A percentile compares a stretch with the other conserved stretches of the same genome.
Conservation (phyloP, 2,797 vertebrate species). For the Cynodonichthys magdalenae region DNA sequence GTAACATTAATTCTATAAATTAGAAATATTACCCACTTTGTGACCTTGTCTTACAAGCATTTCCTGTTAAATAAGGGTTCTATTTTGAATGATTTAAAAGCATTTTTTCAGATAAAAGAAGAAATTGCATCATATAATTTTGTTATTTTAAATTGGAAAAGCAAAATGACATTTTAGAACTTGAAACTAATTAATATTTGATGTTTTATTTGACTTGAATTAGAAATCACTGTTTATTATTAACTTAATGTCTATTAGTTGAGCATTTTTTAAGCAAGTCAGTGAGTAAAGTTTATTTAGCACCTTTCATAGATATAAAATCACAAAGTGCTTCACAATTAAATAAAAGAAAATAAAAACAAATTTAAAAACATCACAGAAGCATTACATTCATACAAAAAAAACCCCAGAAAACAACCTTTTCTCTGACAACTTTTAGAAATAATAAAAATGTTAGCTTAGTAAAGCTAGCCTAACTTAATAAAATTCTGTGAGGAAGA, state of each 20-base stretch:
- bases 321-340: too few species aligned
- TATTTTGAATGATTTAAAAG: neutral
- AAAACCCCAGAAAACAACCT: too few species aligned
- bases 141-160: neutral
- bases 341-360: too few species aligned
- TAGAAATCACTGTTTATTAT: too few species aligned
- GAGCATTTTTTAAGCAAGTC: too few species aligned
- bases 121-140: neutral
- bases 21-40: conserved; percentile 20
- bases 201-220: too few species aligned
- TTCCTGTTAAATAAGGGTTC: neutral
- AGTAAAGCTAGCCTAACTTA: neutral
- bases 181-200: neutral
- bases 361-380: too few species aligned
- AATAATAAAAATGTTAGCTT: neutral
- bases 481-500: neutral
- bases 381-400: too few species aligned
- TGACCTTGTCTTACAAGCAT: conserved; percentile 24
- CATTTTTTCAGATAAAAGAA: conserved; percentile 8
- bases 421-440: too few species aligned
- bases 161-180: neutral
- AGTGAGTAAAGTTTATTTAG: too few species aligned
- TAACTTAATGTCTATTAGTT: neutral
- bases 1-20: conserved; percentile 35
- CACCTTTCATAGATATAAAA: too few species aligned